phyloP scores from a whole-genome alignment of 1,140 invertebrate species.

The Yoshiicerus persimilis region DNA sequence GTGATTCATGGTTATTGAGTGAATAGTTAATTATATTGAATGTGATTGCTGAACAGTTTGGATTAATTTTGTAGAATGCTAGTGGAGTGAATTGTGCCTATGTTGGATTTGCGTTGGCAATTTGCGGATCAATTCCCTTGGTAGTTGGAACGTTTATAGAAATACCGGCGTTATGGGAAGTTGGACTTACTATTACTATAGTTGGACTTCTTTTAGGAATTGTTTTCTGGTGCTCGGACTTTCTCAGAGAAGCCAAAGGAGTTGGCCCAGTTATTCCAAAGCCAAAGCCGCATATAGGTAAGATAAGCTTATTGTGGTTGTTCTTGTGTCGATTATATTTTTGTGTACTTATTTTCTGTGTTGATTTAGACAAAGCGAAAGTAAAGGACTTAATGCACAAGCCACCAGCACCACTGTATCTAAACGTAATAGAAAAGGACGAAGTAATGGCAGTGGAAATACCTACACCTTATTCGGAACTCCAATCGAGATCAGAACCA shows the following conservation, averaged over 20 bases:
- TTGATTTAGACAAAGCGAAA: neutral
- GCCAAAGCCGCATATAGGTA: neutral
- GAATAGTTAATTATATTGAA: neutral
- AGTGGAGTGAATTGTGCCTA: constrained; percentile 21
- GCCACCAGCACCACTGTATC: neutral
- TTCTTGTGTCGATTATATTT: neutral
- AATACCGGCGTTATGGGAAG: constrained; percentile 28
- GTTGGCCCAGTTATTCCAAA: neutral
- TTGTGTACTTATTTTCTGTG: neutral
- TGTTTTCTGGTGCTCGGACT: constrained; percentile 28
- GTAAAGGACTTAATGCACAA: neutral
- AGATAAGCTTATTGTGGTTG: too few species aligned
- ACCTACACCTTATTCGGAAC: neutral
- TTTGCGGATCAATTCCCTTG: constrained; percentile 17
- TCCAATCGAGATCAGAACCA: neutral
- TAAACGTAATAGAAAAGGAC: neutral
- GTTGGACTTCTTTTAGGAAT: constrained; percentile 10
- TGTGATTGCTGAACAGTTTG: neutral
- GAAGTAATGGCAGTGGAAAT: neutral
- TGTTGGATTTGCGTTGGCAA: constrained; percentile 22
- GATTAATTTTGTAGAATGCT: neutral
- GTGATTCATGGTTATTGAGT: too few species aligned
- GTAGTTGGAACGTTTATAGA: constrained; percentile 27
- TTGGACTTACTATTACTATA: constrained; percentile 27
- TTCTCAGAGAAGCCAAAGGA: constrained; percentile 16